Base-by-base conservation (phyloP, 2,888 invertebrate genomes). In the Omphaloscelis lunosa region DNA sequence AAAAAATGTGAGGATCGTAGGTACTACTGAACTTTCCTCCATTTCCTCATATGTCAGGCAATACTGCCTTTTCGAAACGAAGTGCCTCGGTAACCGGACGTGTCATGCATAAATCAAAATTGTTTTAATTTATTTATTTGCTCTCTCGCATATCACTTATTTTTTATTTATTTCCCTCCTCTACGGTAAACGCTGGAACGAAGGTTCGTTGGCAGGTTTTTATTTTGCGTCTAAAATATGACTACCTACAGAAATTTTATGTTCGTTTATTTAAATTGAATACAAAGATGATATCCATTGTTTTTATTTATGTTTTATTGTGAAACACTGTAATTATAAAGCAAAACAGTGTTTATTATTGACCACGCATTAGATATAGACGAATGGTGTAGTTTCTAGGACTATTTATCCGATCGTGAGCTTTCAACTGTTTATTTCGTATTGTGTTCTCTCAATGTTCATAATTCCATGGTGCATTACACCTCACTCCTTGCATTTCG, bases 121-220 rank as follows among this genome's bases (percentile, higher is more conserved):
- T 74, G 63, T 80, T 82, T 73, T 76, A 82, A 83, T 83, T 77
- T 45, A 85, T 82, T 86, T 69, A 73, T 75, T 77, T 79, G 53
- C 72, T 23, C 72, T 73, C 67, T 77, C 75, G 62, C 68, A 74
- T 45, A 74, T 3, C 76, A 75, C 39, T 78, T 63, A 58, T 76
- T 71, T 80, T 80, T 82, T 75, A 79, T 67, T 75, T 63, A 72
- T 48, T 77, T 56, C 51, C 9, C 68, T 62, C 17, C 8, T 62
- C 53, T 39, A 65, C 48, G 29, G 61, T 74, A 68, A 78, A 72
- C n/a, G 68, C n/a, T 73, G 56, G 34, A 67, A 80, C 67, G 68
- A 56, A 62, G 59, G 41, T 41, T 69, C 27, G 70, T 56, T 63
- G 34, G 34, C 29, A 59, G 41, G 27, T 63, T 73, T 68, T 69